Base-by-base conservation (phyloP, 2,888 invertebrate genomes). In the Tenthredo mesomela region DNA sequence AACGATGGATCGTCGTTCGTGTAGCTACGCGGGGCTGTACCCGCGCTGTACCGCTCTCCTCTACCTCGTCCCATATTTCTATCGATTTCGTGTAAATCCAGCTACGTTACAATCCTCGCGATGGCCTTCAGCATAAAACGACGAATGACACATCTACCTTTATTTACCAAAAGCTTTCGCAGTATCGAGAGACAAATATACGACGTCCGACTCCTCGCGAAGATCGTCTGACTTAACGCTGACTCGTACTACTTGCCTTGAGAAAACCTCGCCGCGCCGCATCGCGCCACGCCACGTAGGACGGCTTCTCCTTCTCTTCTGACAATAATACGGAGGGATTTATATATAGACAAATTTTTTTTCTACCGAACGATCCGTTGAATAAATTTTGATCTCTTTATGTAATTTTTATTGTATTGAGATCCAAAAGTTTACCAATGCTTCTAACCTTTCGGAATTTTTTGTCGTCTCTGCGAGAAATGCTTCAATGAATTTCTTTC, bases 31-130 rank as follows among this genome's bases (percentile, higher is more conserved):
- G 21, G 80, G 37, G 61, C 43, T 80, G 21, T 61, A n/a, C 67
- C 15, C 82, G 43, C 82, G 43, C 15, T 73, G 37, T 58, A 80
- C n/a, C 47, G 43, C 50, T 10, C 15, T 21, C 21, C 86, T 87
- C 84, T 87, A 86, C 87, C 89, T 87, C 88, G 90, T 87, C 90
- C 91, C 90, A 92, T 90, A 91, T 92, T 91, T 91, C 90, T 91
- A 92, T 92, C 90, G 92, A 92, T 92, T 91, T 89, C 89, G 89
- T 90, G 90, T 91, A 91, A 92, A 92, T 91, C 91, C 90, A 88
- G 88, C 86, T 88, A 84, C 82, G 86, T 86, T 87, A 86, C 86
- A 87, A 87, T 87, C 86, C 85, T 85, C 67, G 67, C 86, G 82
- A 84, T 84, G 86, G 71, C 82, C 67, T 83, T 54, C 75, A 50